Evolutionary conservation across 2,113 vertebrate species (phyloP).

Genomic region (Eudorcas thomsonii): DNA sequence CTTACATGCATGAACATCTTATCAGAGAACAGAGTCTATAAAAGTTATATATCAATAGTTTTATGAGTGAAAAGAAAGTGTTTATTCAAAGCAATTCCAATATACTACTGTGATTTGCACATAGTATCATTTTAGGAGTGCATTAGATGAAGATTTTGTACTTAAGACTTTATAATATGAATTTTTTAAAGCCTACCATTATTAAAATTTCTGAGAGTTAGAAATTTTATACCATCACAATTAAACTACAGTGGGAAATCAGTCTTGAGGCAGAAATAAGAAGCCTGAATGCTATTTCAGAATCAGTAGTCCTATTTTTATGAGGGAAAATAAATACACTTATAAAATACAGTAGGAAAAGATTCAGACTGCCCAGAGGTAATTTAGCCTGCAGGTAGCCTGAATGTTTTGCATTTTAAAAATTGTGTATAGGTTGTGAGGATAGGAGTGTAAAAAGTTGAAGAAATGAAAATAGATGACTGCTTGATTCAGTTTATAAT

Average conservation of each 20-base stretch:
- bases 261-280: background rate
- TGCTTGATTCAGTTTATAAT: background rate
- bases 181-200: constrained; percentile 5
- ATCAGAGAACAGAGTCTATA: background rate
- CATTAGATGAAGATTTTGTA: constrained; percentile 5
- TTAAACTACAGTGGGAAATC: background rate
- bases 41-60: background rate
- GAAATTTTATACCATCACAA: background rate
- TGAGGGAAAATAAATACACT: background rate
- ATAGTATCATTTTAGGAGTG: constrained; percentile 2
- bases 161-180: background rate
- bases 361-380: background rate
- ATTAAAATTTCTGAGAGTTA: background rate
- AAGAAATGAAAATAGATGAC: background rate
- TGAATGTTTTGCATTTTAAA: constrained; percentile 16
- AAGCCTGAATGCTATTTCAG: background rate
- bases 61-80: background rate
- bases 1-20: background rate
- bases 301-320: background rate
- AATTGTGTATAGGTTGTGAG: background rate
- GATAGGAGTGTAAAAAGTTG: background rate
- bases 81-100: constrained; percentile 32
- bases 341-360: constrained; percentile 1
- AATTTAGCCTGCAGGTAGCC: background rate
- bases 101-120: constrained; percentile 12